phyloP scores from a whole-genome alignment of 2,797 vertebrate species.

The Diplodus puntazzo region DNA sequence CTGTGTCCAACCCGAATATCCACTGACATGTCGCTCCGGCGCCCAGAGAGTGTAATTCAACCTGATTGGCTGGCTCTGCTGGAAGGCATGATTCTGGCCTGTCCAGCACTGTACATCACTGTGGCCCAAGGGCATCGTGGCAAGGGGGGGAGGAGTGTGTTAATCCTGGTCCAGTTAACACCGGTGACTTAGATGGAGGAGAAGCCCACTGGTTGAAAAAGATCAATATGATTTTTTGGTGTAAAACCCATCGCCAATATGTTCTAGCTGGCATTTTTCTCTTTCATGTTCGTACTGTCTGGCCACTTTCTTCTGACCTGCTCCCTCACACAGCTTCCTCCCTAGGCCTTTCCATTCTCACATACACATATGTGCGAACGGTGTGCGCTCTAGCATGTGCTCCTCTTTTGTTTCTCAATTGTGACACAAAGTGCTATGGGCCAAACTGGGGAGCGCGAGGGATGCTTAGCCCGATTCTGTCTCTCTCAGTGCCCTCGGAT shows the following conservation, averaged over 20 bases:
- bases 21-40: slow-evolving; percentile 76
- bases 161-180: slow-evolving; percentile 82
- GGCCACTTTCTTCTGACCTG: slow-evolving; percentile 16
- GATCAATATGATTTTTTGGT: slow-evolving; percentile 7
- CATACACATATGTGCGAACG: slow-evolving; percentile 48
- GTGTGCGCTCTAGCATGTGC: slow-evolving; percentile 77
- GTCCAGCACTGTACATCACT: slow-evolving; percentile 82
- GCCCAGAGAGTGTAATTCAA: slow-evolving; percentile 83
- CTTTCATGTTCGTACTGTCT: not conserved
- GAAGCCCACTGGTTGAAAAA: slow-evolving; percentile 42
- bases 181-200: slow-evolving; percentile 54
- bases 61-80: slow-evolving; percentile 86
- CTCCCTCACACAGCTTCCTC: slow-evolving; percentile 18
- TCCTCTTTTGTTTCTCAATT: slow-evolving; percentile 76
- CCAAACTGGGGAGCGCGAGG: slow-evolving; percentile 70
- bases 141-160: slow-evolving; percentile 58
- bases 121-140: slow-evolving; percentile 74
- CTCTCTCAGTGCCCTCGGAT: slow-evolving; percentile 73
- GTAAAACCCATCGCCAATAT: not conserved
- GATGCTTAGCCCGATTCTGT: slow-evolving; percentile 81
- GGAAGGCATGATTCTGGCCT: slow-evolving; percentile 86
- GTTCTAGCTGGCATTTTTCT: slow-evolving; percentile 9
- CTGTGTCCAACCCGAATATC: slow-evolving; percentile 78
- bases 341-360: slow-evolving; percentile 18
- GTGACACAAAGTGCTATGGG: slow-evolving; percentile 83